Base-by-base conservation (phyloP, 2,797 vertebrate species). In the Sebastes iracundus region DNA sequence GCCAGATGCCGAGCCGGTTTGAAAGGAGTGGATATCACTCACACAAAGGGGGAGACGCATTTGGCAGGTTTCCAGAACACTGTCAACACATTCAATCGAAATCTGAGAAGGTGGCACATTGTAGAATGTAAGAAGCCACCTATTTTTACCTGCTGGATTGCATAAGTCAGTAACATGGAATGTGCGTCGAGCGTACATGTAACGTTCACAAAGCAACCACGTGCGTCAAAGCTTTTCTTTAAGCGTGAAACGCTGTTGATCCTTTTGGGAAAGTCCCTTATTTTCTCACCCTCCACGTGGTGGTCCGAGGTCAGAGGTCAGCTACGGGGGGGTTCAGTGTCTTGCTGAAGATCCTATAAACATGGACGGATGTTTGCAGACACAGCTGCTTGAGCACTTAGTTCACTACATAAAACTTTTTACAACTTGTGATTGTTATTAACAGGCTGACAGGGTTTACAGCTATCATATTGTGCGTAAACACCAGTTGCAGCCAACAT, bases 241-340 rank as follows among this genome's bases (percentile, higher is more conserved):
- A 20, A 6, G 20, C 35, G n/a, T 6, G 22, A 56, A 13, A 30
- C 3, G 33, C 59, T 32, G 53, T 22, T 60, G 28, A 71, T 71
- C 25, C 18, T 7, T 6, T 11, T 8, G 42, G 33, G 60, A 70
- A 84, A 74, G 67, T 70, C 32, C 55, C 38, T 52, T 59, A 62
- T 25, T 64, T 64, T 32, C 59, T 71, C 18, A 0, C 32, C 20
- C 9, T 13, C 30, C 49, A 32, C 77, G 52, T 46, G 72, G 38
- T 56, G 69, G 61, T 87, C 84, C 77, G 2, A 73, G 76, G 82
- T 87, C 84, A 80, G 18, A 73, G 74, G 82, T 90, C 78, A 49
- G 42, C 71, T 23, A 2, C 8, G 33, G 75, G 77, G 64, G 64
- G 64, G 59, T 76, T 72, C 52, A 38, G 20, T 18, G 64, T 73